Base-by-base conservation (phyloP, 2,888 invertebrate genomes). In the Crematogaster levior region DNA sequence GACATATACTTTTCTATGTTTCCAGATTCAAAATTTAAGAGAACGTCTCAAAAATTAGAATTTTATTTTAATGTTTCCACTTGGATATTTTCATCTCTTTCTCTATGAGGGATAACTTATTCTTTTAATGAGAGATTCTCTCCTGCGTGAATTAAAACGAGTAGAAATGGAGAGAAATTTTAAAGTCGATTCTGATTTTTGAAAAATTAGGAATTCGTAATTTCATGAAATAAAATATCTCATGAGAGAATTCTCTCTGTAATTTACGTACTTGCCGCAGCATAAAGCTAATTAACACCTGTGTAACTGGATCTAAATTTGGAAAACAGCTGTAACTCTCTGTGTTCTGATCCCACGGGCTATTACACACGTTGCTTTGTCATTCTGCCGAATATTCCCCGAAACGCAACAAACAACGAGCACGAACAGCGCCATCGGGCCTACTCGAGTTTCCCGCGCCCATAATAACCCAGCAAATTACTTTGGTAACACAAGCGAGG, bases 401-500 rank as follows among this genome's bases (percentile, higher is more conserved):
- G 77, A 56, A 70, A 43, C 3, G 30, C 53, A 65, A 53, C 66
- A 66, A 53, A 24, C 77, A 53, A 68, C 68, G 66, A 43, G 40
- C 56, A 53, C 60, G 37, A 70, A 37, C 56, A 37, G 24, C 65
- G 48, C 24, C 48, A 74, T 12, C 18, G 40, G 40, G 30, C 21
- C 70, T 56, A 18, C 77, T 79, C 77, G 56, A 70, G 56, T 79
- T 79, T 70, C 53, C 34, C 70, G 53, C 30, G 77, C 70, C 70
- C 68, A 51, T 79, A 79, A 79, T 79, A 79, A 79, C 77, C 34
- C 30, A 40, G 43, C 56, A 79, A 79, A 79, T 79, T 56, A 37
- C 70, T 56, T 56, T 30, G 70, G 77, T 30, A 79, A 79, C 70
- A 56, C 43, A 70, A 79, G 30, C 18, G 70, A 21, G 40, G 70